These are phyloP conservation scores for Tanytarsus gracilentus DNA, from an alignment of 2,888 invertebrate genomes.

Conservation along the genomic window DNA sequence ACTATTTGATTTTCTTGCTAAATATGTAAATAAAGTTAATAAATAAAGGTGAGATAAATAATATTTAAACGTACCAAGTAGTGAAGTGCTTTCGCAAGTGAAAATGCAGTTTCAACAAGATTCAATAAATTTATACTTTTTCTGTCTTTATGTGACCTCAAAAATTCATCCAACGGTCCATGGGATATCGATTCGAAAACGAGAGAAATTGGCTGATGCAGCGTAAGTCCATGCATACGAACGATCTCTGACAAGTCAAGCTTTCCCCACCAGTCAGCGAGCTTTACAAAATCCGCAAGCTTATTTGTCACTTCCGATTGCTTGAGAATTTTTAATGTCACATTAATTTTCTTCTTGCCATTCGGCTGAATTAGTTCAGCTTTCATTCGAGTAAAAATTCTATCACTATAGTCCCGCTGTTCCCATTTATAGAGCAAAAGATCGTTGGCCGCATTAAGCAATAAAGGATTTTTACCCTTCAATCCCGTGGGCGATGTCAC, in stretches of 20 bases:
- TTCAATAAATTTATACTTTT: slow-evolving; percentile 52
- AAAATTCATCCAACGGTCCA: slow-evolving; percentile 61
- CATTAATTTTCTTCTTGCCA: slow-evolving; percentile 59
- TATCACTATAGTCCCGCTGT: slow-evolving; percentile 38
- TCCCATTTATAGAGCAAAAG: slow-evolving; percentile 4
- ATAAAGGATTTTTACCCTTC: slow-evolving; percentile 30
- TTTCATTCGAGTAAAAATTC: slow-evolving; percentile 58
- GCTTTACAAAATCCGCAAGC: slow-evolving; percentile 63
- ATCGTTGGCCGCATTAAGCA: slow-evolving; percentile 3
- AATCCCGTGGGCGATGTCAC: slow-evolving; percentile 41
- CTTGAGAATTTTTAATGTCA: slow-evolving; percentile 71
- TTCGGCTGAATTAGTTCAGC: slow-evolving; percentile 70
- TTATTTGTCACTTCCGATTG: slow-evolving; percentile 52
- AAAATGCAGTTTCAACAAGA: slow-evolving; percentile 71
- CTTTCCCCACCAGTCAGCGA: slow-evolving; percentile 70
- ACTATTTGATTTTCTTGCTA: slow-evolving; percentile 69
- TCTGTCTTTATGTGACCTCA: slow-evolving; percentile 43
- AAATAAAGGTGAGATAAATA: slow-evolving; percentile 1
- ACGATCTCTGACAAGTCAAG: slow-evolving; percentile 69
- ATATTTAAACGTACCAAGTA: slow-evolving; percentile 54
- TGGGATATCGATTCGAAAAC: slow-evolving; percentile 70
- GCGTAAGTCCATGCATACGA: slow-evolving; percentile 65
- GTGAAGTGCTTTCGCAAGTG: slow-evolving; percentile 75
- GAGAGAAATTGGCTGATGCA: slow-evolving; percentile 68
- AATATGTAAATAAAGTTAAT: slow-evolving; percentile 31